Percentiles rank a stretch among this genome's conserved stretches.
Conservation (phyloP, 1,140 invertebrate genomes). For the Rhagoletis zephyria region DNA sequence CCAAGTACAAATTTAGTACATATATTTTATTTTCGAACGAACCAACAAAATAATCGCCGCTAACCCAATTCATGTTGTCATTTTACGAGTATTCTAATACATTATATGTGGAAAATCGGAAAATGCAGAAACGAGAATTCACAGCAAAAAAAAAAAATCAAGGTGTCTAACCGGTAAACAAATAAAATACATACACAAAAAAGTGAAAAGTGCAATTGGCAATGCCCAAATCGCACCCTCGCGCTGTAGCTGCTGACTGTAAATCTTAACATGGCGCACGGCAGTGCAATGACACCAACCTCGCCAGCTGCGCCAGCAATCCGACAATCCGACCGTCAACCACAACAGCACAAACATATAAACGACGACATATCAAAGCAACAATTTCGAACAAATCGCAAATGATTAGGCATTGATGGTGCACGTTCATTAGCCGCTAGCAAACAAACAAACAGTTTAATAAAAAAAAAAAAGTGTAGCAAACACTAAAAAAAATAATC, state of each 20-base stretch:
- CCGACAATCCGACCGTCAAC: background rate
- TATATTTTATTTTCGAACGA: too few relatives aligned
- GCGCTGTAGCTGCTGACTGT: background rate
- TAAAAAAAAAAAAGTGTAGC: background rate
- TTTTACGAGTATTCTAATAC: too few relatives aligned
- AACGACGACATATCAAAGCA: background rate
- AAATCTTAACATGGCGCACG: background rate
- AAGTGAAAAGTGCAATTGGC: background rate
- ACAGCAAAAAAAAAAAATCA: background rate
- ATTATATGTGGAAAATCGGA: too few relatives aligned
- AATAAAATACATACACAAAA: background rate
- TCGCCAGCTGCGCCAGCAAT: conserved; percentile 24
- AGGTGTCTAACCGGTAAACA: conserved; percentile 21
- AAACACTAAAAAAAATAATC: too few relatives aligned
- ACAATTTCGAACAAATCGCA: background rate
- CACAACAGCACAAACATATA: background rate
- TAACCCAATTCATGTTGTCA: too few relatives aligned
- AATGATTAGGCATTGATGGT: background rate
- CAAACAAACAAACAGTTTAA: background rate
- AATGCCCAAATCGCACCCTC: background rate
- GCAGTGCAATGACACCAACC: conserved; percentile 38
- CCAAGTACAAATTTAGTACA: too few relatives aligned
- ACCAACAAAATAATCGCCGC: too few relatives aligned
- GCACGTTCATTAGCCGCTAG: background rate
- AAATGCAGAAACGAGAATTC: too few relatives aligned